These are phyloP conservation scores for Aurelia aurita DNA, from an alignment of 30 jellyfish, hydroid and myxozoan genomes.

Conservation along the genomic window DNA sequence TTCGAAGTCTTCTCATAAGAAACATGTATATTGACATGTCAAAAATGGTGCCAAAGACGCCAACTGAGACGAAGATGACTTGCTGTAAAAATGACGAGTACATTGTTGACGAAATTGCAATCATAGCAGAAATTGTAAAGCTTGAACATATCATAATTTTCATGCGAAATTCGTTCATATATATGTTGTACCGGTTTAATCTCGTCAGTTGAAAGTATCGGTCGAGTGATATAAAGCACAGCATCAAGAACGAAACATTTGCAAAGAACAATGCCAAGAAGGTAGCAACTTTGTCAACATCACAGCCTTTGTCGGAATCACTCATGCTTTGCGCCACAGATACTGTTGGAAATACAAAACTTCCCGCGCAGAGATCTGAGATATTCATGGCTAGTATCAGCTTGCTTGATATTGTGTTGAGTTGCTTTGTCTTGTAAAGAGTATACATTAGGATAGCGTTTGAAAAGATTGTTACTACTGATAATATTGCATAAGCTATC, in stretches of 20 bases:
- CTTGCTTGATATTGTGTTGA: too few relatives aligned
- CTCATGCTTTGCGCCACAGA: neutral
- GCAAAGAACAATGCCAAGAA: slow-evolving; percentile 26
- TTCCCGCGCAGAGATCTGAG: slow-evolving; percentile 59
- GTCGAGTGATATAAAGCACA: slow-evolving; percentile 27
- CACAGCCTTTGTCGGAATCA: slow-evolving; percentile 22
- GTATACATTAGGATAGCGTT: slow-evolving; percentile 31
- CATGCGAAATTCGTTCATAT: slow-evolving; percentile 56
- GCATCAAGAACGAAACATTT: slow-evolving; percentile 51
- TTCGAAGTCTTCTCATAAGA: too few relatives aligned
- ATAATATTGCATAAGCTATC: slow-evolving; percentile 3
- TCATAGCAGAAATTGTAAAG: slow-evolving; percentile 11
- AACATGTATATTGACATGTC: too few relatives aligned
- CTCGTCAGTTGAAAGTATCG: slow-evolving; percentile 44
- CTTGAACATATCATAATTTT: slow-evolving; percentile 1
- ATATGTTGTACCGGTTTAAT: slow-evolving; percentile 35
- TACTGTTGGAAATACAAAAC: slow-evolving; percentile 19
- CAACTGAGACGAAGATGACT: too few relatives aligned
- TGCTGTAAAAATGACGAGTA: slow-evolving; percentile 19
- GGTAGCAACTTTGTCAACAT: slow-evolving; percentile 4
- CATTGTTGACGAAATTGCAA: neutral
- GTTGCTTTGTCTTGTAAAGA: too few relatives aligned
- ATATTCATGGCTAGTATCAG: slow-evolving; percentile 36
- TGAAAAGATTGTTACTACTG: slow-evolving; percentile 2
- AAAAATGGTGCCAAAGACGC: too few relatives aligned